Evolutionary conservation across 92 coral and sea anemone species (phyloP), one percentile per base, ranked within the genome.

Genomic region (Siderastrea siderea): DNA sequence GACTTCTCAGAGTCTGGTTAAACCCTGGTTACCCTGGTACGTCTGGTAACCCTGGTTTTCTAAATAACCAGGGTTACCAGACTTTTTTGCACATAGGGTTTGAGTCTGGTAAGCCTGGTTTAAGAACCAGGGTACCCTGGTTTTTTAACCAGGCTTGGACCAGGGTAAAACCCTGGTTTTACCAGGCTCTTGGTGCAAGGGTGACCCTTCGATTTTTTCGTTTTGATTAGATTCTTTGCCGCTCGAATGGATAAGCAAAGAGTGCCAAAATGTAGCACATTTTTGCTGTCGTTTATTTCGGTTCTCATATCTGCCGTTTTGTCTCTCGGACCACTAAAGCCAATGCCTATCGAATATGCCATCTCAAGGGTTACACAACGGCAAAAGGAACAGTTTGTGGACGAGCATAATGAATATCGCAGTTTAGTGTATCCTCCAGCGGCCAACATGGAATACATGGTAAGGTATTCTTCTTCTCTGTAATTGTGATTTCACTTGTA

Each of bases 391-490:
- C 75, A 68, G 43, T 86, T 86, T 79, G 78, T 86, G 11, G 90
- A 86, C 43, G 82, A 77, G 49, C 85, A 86, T 47, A 86, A 86
- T 8, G 64, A 48, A 49, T 86, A 55, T 60, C 75, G 90, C 57
- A 74, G 90, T 13, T 65, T 68, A 15, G 90, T 78, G 71, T 4
- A 68, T 46, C 85, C 85, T 10, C 77, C 89, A 5, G 89, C 89
- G 4, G 89, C 89, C 7, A 77, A 86, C 53, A 86, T 86, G 89
- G 83, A 86, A 15, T 86, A 86, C 48, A 66, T 86, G 90, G 90
- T 86, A 46, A 75, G 89, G 38, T 26, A 26, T 26, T 26, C 38
- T 26, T 26, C 38, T 26, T 26, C 38, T 26, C 38, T 26, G 38
- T 26, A 26, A 26, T 26, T 26, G 38, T 26, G 38, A 26, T 26